Evolutionary conservation across 2,797 vertebrate genomes (phyloP), one percentile per base, ranked within the genome.

Genomic region (Carduelis carduelis): DNA sequence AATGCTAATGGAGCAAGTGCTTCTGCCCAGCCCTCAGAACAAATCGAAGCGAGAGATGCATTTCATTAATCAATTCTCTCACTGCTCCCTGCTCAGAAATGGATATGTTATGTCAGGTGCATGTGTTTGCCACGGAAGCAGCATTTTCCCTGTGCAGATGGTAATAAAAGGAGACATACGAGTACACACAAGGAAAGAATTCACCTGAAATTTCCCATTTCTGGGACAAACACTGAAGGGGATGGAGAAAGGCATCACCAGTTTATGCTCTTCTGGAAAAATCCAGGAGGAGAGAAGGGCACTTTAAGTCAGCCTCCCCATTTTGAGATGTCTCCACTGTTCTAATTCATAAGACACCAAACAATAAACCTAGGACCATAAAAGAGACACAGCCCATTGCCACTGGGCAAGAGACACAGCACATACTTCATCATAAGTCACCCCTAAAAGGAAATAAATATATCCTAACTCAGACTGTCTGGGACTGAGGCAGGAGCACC

Each of bases 1-100:
- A 93, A 97, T 96, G 92, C 90, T 94, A 90, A 95, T 90, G 63
- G 5, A 69, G 80, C n/a, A 20, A 94, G 60, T 4, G 35, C 74
- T 84, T 71, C 69, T 95, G 89, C 81, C 84, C 85, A 89, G 10
- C 56, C 80, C 90, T 69, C 6, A 17, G 43, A 89, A 88, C 87
- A 92, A 92, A 95, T 72, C 4, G 1, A 68, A 76, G 89, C 0
- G 2, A 46, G 19, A 56, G 92, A 84, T 49, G 89, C 70, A 64
- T 85, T 94, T 94, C 92, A 88, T 94, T 80, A 88, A 88, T 56
- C 91, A 83, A 66, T 60, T 82, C 72, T 75, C 80, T 83, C 0
- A 2, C 89, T 71, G 87, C 83, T 86, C 66, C 60, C 84, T 22
- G 9, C 81, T 79, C 76, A 70, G 85, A 68, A 91, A 37, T 26